phyloP scores from a whole-genome alignment of 2,797 vertebrate genomes.

The Chrosomus eos region DNA sequence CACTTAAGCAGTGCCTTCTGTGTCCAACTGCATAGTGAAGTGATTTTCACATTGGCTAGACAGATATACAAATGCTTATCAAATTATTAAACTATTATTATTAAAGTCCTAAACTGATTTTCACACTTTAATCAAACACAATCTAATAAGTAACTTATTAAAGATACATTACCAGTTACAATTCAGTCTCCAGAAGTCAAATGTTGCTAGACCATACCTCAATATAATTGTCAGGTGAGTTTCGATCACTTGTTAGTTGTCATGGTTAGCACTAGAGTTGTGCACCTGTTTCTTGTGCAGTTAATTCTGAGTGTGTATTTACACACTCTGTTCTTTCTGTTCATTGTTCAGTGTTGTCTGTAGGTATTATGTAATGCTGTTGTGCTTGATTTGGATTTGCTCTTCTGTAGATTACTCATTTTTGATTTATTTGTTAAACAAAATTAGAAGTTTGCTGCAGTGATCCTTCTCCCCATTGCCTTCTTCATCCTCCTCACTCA shows the following conservation, averaged over 20 bases:
- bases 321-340: too few species aligned
- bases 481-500: too few species aligned
- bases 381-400: too few species aligned
- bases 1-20: not conserved
- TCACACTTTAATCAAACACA: not conserved
- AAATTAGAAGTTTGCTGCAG: too few species aligned
- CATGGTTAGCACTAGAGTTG: not conserved
- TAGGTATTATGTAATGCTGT: too few species aligned
- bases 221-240: not conserved
- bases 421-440: too few species aligned
- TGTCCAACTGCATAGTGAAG: not conserved
- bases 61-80: conserved; percentile 6
- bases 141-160: conserved; percentile 21
- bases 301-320: too few species aligned
- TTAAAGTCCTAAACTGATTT: not conserved
- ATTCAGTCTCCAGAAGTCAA: not conserved
- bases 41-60: not conserved
- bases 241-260: not conserved
- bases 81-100: conserved; percentile 19
- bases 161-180: not conserved
- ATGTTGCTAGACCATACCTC: not conserved
- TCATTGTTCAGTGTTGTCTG: too few species aligned
- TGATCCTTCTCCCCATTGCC: too few species aligned
- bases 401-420: too few species aligned
- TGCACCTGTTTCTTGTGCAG: not conserved